phyloP scores from a whole-genome alignment of 2,797 vertebrate species.

The Microctenopoma lineatum region DNA sequence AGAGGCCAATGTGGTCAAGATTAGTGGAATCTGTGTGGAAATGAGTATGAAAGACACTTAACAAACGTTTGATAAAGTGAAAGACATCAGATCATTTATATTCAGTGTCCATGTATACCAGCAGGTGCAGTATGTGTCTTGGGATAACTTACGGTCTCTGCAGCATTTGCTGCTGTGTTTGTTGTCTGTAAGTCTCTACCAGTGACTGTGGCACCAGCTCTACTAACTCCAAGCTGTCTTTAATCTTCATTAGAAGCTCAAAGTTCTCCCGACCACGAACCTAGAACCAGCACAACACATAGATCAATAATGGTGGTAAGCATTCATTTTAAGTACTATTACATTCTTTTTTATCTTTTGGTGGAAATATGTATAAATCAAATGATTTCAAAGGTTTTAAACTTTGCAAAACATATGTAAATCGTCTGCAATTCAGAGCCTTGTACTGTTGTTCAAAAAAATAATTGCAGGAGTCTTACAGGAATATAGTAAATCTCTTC shows the following conservation, averaged over 20 bases:
- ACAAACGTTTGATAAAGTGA: neutral
- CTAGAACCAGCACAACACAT: slow-evolving; percentile 73
- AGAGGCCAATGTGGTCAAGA: slow-evolving; percentile 11
- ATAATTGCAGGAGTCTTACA: slow-evolving; percentile 83
- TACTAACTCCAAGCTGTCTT: slow-evolving; percentile 96
- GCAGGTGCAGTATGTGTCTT: slow-evolving; percentile 9
- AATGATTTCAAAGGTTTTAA: neutral
- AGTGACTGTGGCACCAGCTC: slow-evolving; percentile 95
- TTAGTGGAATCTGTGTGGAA: slow-evolving; percentile 12
- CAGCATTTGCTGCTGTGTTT: slow-evolving; percentile 95
- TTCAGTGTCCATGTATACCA: neutral
- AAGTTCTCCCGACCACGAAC: slow-evolving; percentile 97
- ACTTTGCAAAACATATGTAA: neutral
- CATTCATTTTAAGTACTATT: neutral
- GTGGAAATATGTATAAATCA: neutral
- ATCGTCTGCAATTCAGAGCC: neutral
- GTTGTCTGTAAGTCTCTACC: slow-evolving; percentile 96
- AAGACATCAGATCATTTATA: neutral
- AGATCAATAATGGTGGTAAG: neutral
- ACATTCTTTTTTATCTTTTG: slow-evolving; percentile 4
- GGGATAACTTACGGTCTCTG: slow-evolving; percentile 91
- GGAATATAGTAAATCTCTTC: slow-evolving; percentile 97
- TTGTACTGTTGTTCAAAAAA: neutral
- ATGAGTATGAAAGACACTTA: slow-evolving; percentile 3
- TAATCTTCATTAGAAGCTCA: slow-evolving; percentile 97